Conservation (phyloP, 1,140 invertebrate genomes). For the Epicauta chinensis region DNA sequence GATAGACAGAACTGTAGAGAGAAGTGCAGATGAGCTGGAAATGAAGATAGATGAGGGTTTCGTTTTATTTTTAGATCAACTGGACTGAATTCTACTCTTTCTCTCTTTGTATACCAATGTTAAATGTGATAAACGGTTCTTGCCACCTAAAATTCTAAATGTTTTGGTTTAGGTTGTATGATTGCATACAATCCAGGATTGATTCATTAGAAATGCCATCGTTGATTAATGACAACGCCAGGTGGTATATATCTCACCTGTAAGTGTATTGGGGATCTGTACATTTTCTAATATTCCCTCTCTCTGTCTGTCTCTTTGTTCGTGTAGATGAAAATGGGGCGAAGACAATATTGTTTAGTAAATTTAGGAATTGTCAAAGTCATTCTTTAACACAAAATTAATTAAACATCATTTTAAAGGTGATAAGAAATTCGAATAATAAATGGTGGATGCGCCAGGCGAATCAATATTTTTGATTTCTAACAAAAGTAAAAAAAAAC, state of each 20-base stretch:
- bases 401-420: too few species aligned
- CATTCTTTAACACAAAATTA: too few species aligned
- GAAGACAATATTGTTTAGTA: conserved; percentile 11
- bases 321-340: conserved; percentile 13
- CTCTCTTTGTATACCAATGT: too few species aligned
- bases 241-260: conserved; percentile 16
- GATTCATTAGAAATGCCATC: conserved; percentile 15
- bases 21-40: conserved; percentile 15
- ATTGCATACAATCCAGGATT: conserved; percentile 12
- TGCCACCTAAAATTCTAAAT: background rate
- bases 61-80: background rate
- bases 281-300: too few species aligned
- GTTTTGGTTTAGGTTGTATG: background rate
- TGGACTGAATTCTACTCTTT: too few species aligned
- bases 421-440: background rate
- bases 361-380: too few species aligned
- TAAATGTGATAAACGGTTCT: background rate
- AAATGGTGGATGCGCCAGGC: conserved; percentile 5
- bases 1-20: too few species aligned
- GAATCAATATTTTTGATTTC: too few species aligned
- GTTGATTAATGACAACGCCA: conserved; percentile 16
- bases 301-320: too few species aligned
- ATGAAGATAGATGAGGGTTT: conserved; percentile 20
- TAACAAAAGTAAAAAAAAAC: too few species aligned
- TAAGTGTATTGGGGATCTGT: conserved; percentile 2